phyloP scores from a whole-genome alignment of 2,113 vertebrate genomes.

The Mixornis gularis region DNA sequence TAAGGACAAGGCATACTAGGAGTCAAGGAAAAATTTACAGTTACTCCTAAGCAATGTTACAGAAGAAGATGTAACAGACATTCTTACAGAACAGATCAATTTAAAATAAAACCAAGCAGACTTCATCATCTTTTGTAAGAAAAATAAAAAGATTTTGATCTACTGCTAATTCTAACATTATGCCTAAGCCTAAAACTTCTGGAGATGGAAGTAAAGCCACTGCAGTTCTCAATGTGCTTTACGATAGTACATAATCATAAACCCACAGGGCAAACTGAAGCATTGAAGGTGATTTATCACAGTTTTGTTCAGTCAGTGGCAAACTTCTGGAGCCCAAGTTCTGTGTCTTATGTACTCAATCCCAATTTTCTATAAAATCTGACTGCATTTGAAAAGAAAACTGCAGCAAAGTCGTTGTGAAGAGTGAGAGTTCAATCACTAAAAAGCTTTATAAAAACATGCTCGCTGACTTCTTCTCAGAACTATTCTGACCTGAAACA shows the following conservation, averaged over 20 bases:
- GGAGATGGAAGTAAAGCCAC: neutral
- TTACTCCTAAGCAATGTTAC: neutral
- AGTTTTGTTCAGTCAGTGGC: neutral
- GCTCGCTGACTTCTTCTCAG: neutral
- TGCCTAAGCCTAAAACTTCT: neutral
- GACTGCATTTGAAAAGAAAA: neutral
- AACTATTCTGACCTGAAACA: neutral
- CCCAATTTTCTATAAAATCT: neutral
- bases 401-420: neutral
- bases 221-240: neutral
- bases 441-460: neutral
- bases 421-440: neutral
- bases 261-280: neutral
- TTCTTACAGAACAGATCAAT: neutral
- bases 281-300: neutral
- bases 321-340: neutral
- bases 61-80: neutral
- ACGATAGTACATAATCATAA: neutral
- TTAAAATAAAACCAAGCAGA: neutral
- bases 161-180: neutral
- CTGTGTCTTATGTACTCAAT: neutral
- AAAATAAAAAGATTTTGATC: neutral
- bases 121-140: neutral
- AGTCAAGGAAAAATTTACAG: neutral
- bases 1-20: neutral